Evolutionary conservation across 1,140 invertebrate genomes (phyloP).

Genomic region (Drosophila guanche): DNA sequence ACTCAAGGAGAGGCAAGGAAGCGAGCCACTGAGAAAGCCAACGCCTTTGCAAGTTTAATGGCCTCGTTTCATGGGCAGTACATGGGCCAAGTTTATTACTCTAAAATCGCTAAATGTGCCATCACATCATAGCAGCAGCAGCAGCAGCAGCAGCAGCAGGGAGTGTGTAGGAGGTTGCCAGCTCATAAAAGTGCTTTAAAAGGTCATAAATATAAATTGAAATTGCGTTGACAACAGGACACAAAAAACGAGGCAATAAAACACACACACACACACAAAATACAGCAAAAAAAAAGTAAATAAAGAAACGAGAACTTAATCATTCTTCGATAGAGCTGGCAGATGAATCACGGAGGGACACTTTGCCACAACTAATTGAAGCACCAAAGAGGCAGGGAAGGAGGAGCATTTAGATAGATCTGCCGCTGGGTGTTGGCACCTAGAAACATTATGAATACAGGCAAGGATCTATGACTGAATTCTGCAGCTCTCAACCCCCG

Average conservation of each 20-base stretch:
- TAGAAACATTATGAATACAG: too few species aligned
- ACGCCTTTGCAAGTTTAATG: conserved; percentile 51
- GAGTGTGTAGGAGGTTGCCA: conserved; percentile 43
- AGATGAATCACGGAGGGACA: too few species aligned
- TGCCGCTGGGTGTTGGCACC: too few species aligned
- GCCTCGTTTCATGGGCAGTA: conserved; percentile 47
- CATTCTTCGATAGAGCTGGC: too few species aligned
- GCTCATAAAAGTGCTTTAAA: conserved; percentile 74
- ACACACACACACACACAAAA: conserved; percentile 4
- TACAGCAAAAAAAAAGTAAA: neutral
- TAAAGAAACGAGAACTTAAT: neutral
- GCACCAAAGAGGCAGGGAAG: too few species aligned
- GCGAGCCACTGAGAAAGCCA: neutral
- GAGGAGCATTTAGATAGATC: too few species aligned
- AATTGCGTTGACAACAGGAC: conserved; percentile 66
- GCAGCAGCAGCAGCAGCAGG: neutral
- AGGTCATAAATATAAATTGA: conserved; percentile 78
- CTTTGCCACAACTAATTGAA: too few species aligned
- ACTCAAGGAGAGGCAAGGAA: neutral
- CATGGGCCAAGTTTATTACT: conserved; percentile 73
- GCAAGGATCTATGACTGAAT: too few species aligned
- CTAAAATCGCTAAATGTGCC: conserved; percentile 72
- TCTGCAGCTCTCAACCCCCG: too few species aligned
- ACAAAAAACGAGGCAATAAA: conserved; percentile 3
- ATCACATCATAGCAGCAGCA: conserved; percentile 43